Conservation (phyloP, 2,888 invertebrate genomes). For the Heliconius charithonia region DNA sequence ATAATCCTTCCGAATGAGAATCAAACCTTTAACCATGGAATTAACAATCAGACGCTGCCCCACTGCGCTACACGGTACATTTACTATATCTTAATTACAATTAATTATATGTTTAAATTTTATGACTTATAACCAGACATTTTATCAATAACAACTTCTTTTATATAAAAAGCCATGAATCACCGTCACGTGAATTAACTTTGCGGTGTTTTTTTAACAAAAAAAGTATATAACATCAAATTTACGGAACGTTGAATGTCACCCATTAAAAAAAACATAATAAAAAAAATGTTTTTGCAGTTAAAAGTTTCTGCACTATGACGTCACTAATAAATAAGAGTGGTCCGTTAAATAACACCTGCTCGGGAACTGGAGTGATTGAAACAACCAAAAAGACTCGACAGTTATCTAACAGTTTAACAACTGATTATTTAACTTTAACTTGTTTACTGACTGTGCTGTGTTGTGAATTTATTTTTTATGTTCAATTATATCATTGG, state of each 20-base stretch:
- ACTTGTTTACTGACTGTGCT: background rate
- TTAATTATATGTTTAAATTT: no score
- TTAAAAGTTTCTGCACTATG: conserved; percentile 38
- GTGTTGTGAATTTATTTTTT: conserved; percentile 9
- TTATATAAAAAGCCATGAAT: conserved; percentile 1
- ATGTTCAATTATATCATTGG: background rate
- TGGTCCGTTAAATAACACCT: conserved; percentile 34
- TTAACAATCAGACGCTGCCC: no score
- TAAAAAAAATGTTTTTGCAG: conserved; percentile 33
- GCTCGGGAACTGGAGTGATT: conserved; percentile 9
- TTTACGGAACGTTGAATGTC: conserved; percentile 35
- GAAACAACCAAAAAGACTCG: conserved; percentile 6
- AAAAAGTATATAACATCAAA: background rate
- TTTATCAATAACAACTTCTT: background rate
- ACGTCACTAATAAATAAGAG: conserved; percentile 38
- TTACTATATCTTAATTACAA: no score
- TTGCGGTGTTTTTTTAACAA: background rate
- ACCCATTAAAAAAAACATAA: conserved; percentile 13
- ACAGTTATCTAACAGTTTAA: conserved; percentile 22
- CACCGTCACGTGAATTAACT: background rate
- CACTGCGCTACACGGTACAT: no score
- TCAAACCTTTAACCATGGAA: no score
- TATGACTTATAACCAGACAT: background rate
- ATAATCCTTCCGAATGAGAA: no score
- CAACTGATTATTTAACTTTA: conserved; percentile 13